Percentiles rank a stretch among this genome's conserved stretches.
Conservation (phyloP, 2,888 invertebrate genomes). For the Megaustenia siamemsis region DNA sequence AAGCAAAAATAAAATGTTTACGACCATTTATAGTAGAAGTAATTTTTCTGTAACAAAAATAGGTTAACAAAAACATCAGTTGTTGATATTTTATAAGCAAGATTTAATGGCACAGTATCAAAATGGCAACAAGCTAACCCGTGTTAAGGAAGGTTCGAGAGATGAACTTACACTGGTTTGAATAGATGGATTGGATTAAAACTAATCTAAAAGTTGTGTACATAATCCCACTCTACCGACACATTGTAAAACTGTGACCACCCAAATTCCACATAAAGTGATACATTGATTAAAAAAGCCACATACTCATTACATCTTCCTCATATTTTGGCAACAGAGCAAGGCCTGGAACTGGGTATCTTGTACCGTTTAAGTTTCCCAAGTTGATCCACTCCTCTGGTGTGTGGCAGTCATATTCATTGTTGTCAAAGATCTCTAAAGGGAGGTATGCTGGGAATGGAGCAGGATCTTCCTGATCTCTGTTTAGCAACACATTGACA, state of each 20-base stretch:
- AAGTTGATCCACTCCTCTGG: conserved; percentile 88
- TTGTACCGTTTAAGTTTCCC: conserved; percentile 85
- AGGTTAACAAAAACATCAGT: no score
- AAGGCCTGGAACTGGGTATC: conserved; percentile 87
- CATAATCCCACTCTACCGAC: neutral
- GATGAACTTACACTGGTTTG: neutral
- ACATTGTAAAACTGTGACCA: neutral
- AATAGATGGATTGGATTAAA: neutral
- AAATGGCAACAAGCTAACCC: no score
- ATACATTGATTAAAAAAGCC: neutral
- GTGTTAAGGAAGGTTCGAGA: no score
- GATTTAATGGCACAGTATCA: no score
- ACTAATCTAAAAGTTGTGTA: neutral
- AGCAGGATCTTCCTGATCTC: conserved; percentile 74
- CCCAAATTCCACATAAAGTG: neutral
- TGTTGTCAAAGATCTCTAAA: conserved; percentile 86
- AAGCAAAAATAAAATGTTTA: no score
- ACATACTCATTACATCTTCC: conserved; percentile 67
- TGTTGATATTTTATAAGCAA: no score
- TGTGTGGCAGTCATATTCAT: conserved; percentile 84
- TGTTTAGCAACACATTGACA: conserved; percentile 67
- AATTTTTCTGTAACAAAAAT: no score
- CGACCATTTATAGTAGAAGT: no score
- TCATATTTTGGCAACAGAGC: conserved; percentile 85
- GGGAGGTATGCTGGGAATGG: conserved; percentile 82